phyloP scores from a whole-genome alignment of 2,797 vertebrate species.

The Notoglanidium macrostoma region DNA sequence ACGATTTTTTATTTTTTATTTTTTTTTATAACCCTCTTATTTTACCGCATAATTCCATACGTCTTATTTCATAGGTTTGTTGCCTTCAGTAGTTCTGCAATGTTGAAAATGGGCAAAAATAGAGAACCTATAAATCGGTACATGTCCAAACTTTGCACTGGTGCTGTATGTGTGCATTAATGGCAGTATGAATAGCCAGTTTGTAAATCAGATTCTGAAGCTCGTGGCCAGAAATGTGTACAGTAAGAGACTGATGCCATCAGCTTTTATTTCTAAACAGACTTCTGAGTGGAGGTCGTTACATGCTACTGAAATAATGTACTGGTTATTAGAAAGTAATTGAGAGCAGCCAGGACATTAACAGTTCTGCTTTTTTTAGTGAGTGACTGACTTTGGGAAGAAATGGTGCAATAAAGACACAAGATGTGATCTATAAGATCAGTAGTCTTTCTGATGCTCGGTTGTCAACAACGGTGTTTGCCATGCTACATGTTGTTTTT shows the following conservation, averaged over 20 bases:
- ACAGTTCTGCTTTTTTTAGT: no score
- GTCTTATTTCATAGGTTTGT: no score
- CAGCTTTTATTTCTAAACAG: no score
- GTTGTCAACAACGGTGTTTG: neutral
- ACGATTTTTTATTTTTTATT: no score
- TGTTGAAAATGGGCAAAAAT: no score
- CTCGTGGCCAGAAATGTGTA: neutral
- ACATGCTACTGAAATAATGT: neutral
- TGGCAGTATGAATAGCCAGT: neutral
- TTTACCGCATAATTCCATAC: no score
- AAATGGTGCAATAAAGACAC: neutral
- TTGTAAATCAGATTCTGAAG: neutral
- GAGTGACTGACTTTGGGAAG: neutral
- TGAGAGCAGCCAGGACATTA: neutral
- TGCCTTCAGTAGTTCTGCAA: no score
- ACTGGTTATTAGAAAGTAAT: neutral
- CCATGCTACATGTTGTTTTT: neutral
- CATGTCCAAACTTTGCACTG: no score
- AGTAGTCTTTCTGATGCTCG: neutral
- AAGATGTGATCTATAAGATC: neutral
- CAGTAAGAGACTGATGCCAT: no score
- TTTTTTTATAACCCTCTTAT: no score
- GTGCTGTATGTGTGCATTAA: neutral
- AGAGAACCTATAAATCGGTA: no score
- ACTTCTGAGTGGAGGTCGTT: neutral